phyloP scores from a whole-genome alignment of 2,113 vertebrate genomes.

The Malaclemys terrapin region DNA sequence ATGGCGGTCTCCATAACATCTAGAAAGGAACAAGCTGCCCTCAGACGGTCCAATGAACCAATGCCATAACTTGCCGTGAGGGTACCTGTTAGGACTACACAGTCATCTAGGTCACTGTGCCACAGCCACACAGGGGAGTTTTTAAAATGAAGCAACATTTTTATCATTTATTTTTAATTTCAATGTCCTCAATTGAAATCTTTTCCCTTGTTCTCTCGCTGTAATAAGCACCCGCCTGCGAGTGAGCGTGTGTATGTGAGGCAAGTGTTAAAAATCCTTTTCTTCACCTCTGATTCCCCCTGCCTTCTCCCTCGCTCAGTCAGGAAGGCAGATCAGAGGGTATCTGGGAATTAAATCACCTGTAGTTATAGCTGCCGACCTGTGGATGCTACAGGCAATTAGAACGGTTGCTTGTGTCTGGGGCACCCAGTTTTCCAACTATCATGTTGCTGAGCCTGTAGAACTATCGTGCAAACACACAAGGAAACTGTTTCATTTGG shows the following conservation, averaged over 20 bases:
- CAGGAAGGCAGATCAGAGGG: not conserved
- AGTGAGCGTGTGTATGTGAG: rapidly evolving
- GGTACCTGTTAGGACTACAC: rapidly evolving
- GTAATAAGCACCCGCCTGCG: not conserved
- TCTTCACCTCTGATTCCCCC: rapidly evolving
- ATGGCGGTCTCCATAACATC: not conserved
- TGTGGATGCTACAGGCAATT: rapidly evolving
- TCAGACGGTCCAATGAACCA: rapidly evolving
- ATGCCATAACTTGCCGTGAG: not conserved
- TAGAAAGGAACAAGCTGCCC: not conserved
- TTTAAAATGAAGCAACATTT: not conserved
- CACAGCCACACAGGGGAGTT: not conserved
- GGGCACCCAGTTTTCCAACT: rapidly evolving
- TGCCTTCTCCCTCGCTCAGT: not conserved
- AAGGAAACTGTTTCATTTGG: not conserved
- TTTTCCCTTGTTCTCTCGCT: not conserved
- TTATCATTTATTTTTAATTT: not conserved
- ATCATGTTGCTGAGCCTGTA: rapidly evolving
- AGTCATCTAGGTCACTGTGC: not conserved
- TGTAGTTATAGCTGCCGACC: rapidly evolving
- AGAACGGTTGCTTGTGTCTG: not conserved
- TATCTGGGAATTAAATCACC: not conserved
- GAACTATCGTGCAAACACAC: not conserved
- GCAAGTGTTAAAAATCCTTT: not conserved
- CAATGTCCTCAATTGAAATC: not conserved